Evolutionary conservation across 2,888 invertebrate species (phyloP).

Genomic region (Norana najaformis): DNA sequence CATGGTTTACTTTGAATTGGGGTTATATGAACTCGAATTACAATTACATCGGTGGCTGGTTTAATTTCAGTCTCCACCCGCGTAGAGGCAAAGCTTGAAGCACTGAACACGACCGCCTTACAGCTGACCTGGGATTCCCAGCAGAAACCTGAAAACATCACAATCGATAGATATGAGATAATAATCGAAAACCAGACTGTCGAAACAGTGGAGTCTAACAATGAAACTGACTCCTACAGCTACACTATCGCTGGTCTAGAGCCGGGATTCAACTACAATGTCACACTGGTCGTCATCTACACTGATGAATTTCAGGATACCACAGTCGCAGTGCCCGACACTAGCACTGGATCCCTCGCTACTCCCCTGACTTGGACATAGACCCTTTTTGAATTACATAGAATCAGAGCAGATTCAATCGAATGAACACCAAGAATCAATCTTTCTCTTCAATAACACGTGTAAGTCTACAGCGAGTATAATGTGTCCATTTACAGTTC

Average conservation of each 20-base stretch:
- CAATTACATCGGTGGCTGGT: too few relatives aligned
- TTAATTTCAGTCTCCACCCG: too few relatives aligned
- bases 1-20: not conserved
- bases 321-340: not conserved
- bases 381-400: not conserved
- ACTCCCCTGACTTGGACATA: not conserved
- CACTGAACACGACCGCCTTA: too few relatives aligned
- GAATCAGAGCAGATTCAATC: not conserved
- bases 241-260: not conserved
- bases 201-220: not conserved
- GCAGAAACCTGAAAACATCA: not conserved
- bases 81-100: too few relatives aligned
- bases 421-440: not conserved
- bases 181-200: not conserved
- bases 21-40: not conserved
- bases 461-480: not conserved
- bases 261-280: not conserved
- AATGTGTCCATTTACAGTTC: not conserved
- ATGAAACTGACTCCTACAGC: not conserved
- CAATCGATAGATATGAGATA: not conserved
- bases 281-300: not conserved
- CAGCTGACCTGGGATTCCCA: too few relatives aligned
- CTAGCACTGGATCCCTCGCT: not conserved
- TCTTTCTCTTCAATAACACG: not conserved
- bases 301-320: not conserved